These are phyloP conservation scores for Pogona vitticeps DNA, from an alignment of 2,113 vertebrate species.

Conservation along the genomic window DNA sequence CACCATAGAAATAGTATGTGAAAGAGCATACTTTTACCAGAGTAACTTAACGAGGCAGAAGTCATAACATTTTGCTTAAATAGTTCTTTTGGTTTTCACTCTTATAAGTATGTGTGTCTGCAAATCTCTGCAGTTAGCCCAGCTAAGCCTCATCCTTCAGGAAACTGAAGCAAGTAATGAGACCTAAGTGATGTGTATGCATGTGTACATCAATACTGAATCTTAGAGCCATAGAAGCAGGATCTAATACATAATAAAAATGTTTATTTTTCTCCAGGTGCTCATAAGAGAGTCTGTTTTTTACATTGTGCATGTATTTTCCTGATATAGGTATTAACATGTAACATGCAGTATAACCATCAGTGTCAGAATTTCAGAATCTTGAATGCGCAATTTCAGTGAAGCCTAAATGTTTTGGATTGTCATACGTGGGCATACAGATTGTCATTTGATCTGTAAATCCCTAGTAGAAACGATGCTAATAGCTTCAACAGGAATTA, in stretches of 20 bases:
- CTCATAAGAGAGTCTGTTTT: neutral
- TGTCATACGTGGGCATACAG: neutral
- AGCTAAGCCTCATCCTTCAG: neutral
- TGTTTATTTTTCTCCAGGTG: neutral
- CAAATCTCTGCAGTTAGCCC: too few relatives aligned
- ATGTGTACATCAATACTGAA: neutral
- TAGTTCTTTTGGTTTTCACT: too few relatives aligned
- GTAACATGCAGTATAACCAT: neutral
- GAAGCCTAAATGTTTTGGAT: neutral
- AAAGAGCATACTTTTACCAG: too few relatives aligned
- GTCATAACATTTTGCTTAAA: too few relatives aligned
- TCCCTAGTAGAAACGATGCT: neutral
- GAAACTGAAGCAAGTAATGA: neutral
- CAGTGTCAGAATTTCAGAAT: neutral
- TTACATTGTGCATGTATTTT: neutral
- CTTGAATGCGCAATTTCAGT: neutral
- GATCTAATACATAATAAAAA: too few relatives aligned
- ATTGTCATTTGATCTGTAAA: constrained; percentile 1
- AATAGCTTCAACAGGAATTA: neutral
- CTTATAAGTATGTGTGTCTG: too few relatives aligned
- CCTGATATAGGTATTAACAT: neutral
- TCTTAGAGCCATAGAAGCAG: neutral
- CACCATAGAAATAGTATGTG: too few relatives aligned
- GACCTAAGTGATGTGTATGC: neutral
- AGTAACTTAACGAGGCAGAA: too few relatives aligned